Conservation (phyloP, 2,888 invertebrate genomes). For the Erynnis tages region DNA sequence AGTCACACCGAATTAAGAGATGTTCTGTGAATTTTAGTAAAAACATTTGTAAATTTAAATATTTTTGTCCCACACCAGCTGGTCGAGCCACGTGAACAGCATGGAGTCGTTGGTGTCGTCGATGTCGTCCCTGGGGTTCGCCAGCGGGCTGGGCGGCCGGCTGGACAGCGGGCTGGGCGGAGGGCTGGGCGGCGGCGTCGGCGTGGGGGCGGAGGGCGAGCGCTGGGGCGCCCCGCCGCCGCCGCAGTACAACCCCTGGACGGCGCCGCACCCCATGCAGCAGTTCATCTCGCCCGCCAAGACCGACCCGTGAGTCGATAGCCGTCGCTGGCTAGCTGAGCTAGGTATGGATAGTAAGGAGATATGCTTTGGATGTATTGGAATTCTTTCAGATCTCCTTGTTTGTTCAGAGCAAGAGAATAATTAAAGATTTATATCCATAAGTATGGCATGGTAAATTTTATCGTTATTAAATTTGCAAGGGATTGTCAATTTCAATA, state of each 20-base stretch:
- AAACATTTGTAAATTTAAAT: too few relatives aligned
- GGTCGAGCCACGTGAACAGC: constrained; percentile 33
- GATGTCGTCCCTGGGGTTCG: constrained; percentile 46
- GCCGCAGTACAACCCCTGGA: constrained; percentile 70
- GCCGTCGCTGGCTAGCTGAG: background rate
- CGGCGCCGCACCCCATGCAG: constrained; percentile 63
- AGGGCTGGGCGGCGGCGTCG: constrained; percentile 36
- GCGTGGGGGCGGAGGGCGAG: constrained; percentile 38
- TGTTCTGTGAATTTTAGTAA: too few relatives aligned
- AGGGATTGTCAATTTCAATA: too few relatives aligned
- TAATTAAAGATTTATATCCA: too few relatives aligned
- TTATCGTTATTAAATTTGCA: too few relatives aligned
- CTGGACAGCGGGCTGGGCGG: constrained; percentile 39
- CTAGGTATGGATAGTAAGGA: too few relatives aligned
- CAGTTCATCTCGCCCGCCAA: constrained; percentile 57
- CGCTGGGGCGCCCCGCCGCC: constrained; percentile 38
- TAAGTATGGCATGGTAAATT: too few relatives aligned
- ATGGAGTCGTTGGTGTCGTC: constrained; percentile 51
- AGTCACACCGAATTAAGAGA: too few relatives aligned
- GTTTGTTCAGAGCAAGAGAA: too few relatives aligned
- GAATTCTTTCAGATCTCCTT: too few relatives aligned
- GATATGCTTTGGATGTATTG: too few relatives aligned
- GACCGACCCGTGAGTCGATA: constrained; percentile 36
- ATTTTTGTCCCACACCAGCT: too few relatives aligned
- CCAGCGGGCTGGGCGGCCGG: constrained; percentile 6